phyloP scores from a whole-genome alignment of 2,113 vertebrate genomes.

The Dissostichus mawsoni region DNA sequence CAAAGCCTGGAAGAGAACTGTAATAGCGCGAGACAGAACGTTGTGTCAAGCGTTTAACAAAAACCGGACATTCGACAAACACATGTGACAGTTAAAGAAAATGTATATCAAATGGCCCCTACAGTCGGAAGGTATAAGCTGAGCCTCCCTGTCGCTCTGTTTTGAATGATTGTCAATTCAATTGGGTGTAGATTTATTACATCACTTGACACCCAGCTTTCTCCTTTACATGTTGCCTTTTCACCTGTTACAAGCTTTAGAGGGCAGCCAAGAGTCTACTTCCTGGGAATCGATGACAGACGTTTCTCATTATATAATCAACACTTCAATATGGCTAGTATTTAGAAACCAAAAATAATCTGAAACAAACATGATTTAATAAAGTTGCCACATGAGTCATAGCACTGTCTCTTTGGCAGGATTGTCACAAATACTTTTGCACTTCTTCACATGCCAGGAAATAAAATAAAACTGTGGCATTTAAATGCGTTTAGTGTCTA shows the following conservation, averaged over 20 bases:
- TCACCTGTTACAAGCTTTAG: slow-evolving; percentile 10
- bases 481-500: slow-evolving; percentile 54
- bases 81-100: slow-evolving; percentile 37
- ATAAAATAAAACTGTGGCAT: slow-evolving; percentile 40
- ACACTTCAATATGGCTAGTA: slow-evolving; percentile 14
- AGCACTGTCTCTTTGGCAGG: slow-evolving; percentile 18
- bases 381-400: slow-evolving; percentile 28
- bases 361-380: slow-evolving; percentile 39
- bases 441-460: slow-evolving; percentile 10
- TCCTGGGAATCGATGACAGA: slow-evolving; percentile 42
- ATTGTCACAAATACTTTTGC: slow-evolving; percentile 16
- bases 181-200: slow-evolving; percentile 43
- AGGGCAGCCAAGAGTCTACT: slow-evolving; percentile 24
- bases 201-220: slow-evolving; percentile 52
- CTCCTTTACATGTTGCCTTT: slow-evolving; percentile 51
- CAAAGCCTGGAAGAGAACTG: slow-evolving; percentile 46
- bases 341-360: slow-evolving; percentile 28
- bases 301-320: slow-evolving; percentile 41
- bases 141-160: slow-evolving; percentile 15
- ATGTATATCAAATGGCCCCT: slow-evolving; percentile 42
- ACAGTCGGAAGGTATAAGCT: slow-evolving; percentile 21
- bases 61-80: slow-evolving; percentile 28
- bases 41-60: slow-evolving; percentile 38
- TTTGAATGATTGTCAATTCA: slow-evolving; percentile 64
- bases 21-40: slow-evolving; percentile 35